Conservation (phyloP, 2,888 invertebrate genomes). For the Zelleria hepariella region DNA sequence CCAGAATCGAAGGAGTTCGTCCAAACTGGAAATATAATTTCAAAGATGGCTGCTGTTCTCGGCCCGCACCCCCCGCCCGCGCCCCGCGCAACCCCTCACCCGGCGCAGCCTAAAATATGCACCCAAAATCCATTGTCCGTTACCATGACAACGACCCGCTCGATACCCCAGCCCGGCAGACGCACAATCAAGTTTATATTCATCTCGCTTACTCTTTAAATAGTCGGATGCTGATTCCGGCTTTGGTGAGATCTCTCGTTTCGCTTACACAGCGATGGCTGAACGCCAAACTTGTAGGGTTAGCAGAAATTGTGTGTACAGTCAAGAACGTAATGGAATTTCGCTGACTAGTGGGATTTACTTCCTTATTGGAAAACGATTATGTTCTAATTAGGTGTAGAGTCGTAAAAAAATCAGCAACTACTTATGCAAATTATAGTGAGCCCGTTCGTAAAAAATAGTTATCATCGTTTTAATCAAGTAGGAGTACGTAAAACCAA, state of each 20-base stretch:
- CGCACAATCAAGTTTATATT: constrained; percentile 50
- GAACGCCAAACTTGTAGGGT: constrained; percentile 59
- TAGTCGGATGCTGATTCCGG: constrained; percentile 50
- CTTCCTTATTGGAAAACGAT: constrained; percentile 4
- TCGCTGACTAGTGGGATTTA: not conserved
- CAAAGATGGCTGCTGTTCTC: constrained; percentile 69
- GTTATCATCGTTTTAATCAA: no score
- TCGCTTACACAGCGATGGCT: constrained; percentile 54
- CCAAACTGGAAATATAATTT: constrained; percentile 70
- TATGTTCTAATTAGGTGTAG: not conserved
- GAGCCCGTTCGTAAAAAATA: no score
- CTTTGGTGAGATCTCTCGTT: constrained; percentile 40
- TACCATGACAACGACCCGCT: constrained; percentile 67
- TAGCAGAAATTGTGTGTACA: constrained; percentile 42
- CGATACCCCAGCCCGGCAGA: constrained; percentile 53
- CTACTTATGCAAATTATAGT: not conserved
- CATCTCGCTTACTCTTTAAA: constrained; percentile 61
- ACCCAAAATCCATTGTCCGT: constrained; percentile 73
- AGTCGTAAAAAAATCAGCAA: not conserved
- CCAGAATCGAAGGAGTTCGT: constrained; percentile 54
- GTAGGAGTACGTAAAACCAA: no score
- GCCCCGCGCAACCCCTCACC: constrained; percentile 31
- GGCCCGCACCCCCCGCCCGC: constrained; percentile 31
- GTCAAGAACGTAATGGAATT: constrained; percentile 12
- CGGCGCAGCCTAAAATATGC: constrained; percentile 71